A percentile compares a stretch with the other conserved stretches of the same genome.
phyloP scores from a whole-genome alignment of 2,113 vertebrate genomes.

The Anas platyrhynchos region DNA sequence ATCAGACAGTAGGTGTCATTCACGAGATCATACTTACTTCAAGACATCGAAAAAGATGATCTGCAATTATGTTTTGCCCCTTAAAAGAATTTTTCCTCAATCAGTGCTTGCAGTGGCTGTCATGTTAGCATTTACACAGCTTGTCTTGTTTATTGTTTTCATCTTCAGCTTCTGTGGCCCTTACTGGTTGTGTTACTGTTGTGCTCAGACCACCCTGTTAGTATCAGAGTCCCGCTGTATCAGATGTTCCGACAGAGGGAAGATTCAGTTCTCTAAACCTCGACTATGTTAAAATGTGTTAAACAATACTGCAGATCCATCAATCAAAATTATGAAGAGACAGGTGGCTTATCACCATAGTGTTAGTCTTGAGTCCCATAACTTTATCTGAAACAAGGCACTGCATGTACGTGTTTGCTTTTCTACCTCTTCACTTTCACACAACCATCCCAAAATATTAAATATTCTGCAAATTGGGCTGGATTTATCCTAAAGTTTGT shows the following conservation, averaged over 20 bases:
- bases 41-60: not conserved
- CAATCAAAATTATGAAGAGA: not conserved
- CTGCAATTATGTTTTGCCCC: not conserved
- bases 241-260: not conserved
- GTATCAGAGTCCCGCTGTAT: not conserved
- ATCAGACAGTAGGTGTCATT: not conserved
- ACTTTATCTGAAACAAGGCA: not conserved
- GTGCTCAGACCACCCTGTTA: not conserved
- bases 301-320: not conserved
- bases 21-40: not conserved
- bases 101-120: not conserved
- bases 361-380: not conserved
- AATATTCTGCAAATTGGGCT: not conserved
- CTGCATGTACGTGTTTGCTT: not conserved
- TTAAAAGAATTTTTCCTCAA: not conserved
- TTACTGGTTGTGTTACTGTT: not conserved
- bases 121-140: not conserved
- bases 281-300: not conserved
- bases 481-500: not conserved
- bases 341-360: not conserved
- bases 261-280: not conserved
- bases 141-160: not conserved
- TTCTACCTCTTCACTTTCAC: not conserved
- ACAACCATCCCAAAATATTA: not conserved
- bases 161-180: not conserved